Base-by-base conservation (phyloP, 1,140 invertebrate genomes). In the Triops cancriformis region DNA sequence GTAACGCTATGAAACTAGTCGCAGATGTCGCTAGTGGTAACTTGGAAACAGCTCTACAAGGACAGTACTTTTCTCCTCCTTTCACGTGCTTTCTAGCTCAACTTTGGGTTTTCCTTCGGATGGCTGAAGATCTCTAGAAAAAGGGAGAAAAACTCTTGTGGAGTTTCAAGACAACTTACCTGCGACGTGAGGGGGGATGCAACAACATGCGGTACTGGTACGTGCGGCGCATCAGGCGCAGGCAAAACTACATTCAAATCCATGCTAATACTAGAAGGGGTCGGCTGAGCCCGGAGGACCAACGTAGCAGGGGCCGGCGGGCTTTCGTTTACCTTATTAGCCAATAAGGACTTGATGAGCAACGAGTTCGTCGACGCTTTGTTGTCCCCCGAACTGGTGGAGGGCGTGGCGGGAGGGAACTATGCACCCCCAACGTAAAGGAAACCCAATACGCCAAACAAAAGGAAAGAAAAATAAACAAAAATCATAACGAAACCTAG, bases 321-420 rank as follows among this genome's bases (percentile, higher is more conserved):
- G 72, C 73, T 74, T 77, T 78, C 78, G 77, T 90, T 86, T 87
- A 95, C 91, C 88, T 94, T 95, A 84, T 90, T 94, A 80, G 93
- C 93, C 85, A 95, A 85, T 77, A 95, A 87, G 86, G 90, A 93
- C 86, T 94, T 94, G 82, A 95, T 94, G 81, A 94, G 87, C 78
- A 91, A 92, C 81, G 89, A 89, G 51, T 81, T 80, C 64, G 79
- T 73, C 26, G 80, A 51, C 37, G 73, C 73, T 42, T 28, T 42
- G 41, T 45, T 64, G 74, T 74, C 81, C 73, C 80, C 80, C 64
- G 81, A 42, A 31, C 75, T 43, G 12, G 74, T 80, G 79, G 77
- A 82, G 79, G 77, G 82, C 77, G 81, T 82, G 81, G 79, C 83
- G 79, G 79, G 81, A 76, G 78, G 83, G 81, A 85, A 84, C 73